Evolutionary conservation across 1,140 invertebrate genomes (phyloP), one percentile per base, ranked within the genome.

Genomic region (Lordiphosa stackelbergi): DNA sequence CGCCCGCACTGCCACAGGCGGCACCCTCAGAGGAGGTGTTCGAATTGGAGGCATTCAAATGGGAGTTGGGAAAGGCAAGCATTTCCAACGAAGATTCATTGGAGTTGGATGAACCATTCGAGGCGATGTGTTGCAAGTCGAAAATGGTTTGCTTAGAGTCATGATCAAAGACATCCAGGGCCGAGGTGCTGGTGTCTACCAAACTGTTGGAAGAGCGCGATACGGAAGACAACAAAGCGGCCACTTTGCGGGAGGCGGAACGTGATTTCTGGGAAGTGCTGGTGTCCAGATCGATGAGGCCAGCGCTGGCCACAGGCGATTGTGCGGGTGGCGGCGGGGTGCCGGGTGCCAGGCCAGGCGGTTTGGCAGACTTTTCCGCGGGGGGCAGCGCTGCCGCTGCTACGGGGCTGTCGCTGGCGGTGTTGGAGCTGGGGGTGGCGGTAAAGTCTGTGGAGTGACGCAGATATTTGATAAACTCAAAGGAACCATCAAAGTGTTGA

Each of bases 381-480:
- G 64, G 11, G 6, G 51, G 16, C 8, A 1, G 19, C 19, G 19
- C 19, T 19, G 19, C 3, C 3, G 48, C 49, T 37, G 34, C 38
- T 7, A 28, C 22, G 38, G 37, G 40, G 13, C 47, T 45, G 10
- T 63, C 46, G 10, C 16, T 43, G 3, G 22, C 31, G 31, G 19
- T 24, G 37, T 46, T 42, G 35, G 35, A 46, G 40, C 12, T 52
- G 2, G 28, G 7, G 35, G 16, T 31, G 35, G 12, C 22, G 6
- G 78, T 73, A 16, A 85, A 87, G 16, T 87, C 85, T 16, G 78
- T 71, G 5, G 85, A 87, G 53, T 87, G 85, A 1, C 85, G 85
- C 46, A 87, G 69, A 73, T 87, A 87, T 65, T 87, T 87, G 35
- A 87, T 77, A 53, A 87, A 87, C 71, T 87, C 85, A 49, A 87